Percentiles rank a stretch among this genome's conserved stretches.
These are phyloP conservation scores for Hydrolagus affinis DNA, from an alignment of 2,113 vertebrate genomes.

Conservation along the genomic window DNA sequence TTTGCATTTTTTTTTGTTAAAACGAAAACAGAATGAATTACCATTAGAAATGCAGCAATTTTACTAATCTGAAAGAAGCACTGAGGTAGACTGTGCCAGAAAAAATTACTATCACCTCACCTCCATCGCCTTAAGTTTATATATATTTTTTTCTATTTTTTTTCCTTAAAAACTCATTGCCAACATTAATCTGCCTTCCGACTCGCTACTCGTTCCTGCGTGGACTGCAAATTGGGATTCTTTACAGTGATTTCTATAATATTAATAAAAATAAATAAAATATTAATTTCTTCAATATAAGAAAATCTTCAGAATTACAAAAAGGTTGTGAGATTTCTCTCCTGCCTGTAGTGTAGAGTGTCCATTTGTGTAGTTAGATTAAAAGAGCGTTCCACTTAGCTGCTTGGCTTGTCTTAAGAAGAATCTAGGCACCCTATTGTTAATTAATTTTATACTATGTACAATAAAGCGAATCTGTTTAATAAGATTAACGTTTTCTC, in stretches of 20 bases:
- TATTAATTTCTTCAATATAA: constrained; percentile 59
- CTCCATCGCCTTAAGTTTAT: constrained; percentile 49
- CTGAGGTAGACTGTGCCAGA: constrained; percentile 89
- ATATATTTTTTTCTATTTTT: constrained; percentile 32
- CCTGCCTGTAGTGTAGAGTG: constrained; percentile 41
- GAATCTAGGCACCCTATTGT: constrained; percentile 38
- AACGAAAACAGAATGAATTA: constrained; percentile 43
- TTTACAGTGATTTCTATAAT: constrained; percentile 71
- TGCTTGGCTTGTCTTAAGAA: constrained; percentile 27
- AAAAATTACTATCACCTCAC: constrained; percentile 46
- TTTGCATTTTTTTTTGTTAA: too few species aligned
- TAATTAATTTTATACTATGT: constrained; percentile 44
- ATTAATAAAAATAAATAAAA: constrained; percentile 79
- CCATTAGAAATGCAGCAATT: constrained; percentile 45
- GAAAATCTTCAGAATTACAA: constrained; percentile 73
- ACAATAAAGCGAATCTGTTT: constrained; percentile 38
- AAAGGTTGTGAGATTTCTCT: constrained; percentile 53
- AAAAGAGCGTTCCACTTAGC: constrained; percentile 33
- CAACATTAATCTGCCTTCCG: constrained; percentile 31
- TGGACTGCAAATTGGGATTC: constrained; percentile 46
- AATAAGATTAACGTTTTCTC: constrained; percentile 1
- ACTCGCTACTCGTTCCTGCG: constrained; percentile 35
- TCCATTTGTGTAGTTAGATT: constrained; percentile 41
- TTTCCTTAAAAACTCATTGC: not conserved
- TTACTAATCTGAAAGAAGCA: constrained; percentile 49